Percentiles rank a stretch among this genome's conserved stretches.
Evolutionary conservation across 2,888 invertebrate species (phyloP).

Genomic region (Drosophila formosana): DNA sequence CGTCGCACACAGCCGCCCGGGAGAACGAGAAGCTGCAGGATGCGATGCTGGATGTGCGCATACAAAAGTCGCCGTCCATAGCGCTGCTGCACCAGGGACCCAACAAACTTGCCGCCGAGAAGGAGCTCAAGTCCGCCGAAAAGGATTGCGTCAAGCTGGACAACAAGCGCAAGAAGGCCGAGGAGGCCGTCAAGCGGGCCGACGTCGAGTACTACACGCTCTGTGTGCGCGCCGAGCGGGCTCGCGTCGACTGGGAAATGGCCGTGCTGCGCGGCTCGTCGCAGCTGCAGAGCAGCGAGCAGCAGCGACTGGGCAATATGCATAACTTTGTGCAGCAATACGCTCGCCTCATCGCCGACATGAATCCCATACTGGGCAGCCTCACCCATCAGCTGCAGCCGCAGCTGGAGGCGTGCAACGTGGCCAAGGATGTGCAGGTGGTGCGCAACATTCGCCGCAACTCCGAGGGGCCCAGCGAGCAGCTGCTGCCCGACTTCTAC

Average conservation of each 20-base stretch:
- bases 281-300: constrained; percentile 94
- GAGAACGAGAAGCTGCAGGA: constrained; percentile 97
- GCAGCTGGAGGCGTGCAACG: constrained; percentile 83
- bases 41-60: constrained; percentile 87
- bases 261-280: constrained; percentile 94
- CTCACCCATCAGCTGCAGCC: constrained; percentile 85
- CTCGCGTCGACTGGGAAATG: constrained; percentile 96
- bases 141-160: constrained; percentile 92
- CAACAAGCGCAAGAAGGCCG: constrained; percentile 94
- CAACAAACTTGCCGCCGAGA: constrained; percentile 83
- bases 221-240: constrained; percentile 95
- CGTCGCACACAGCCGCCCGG: constrained; percentile 93
- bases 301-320: constrained; percentile 93
- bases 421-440: constrained; percentile 84
- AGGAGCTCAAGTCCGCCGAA: constrained; percentile 86
- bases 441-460: constrained; percentile 84
- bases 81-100: constrained; percentile 83
- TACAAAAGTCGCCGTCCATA: constrained; percentile 85
- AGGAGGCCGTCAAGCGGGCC: constrained; percentile 95
- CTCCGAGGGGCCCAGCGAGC: constrained; percentile 89
- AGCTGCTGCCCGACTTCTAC: constrained; percentile 96
- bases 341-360: constrained; percentile 88
- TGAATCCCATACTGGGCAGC: constrained; percentile 92
- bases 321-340: constrained; percentile 90
- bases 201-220: constrained; percentile 97